Evolutionary conservation across 1,140 invertebrate genomes (phyloP), one percentile per base, ranked within the genome.

Genomic region (Drosophila lini): DNA sequence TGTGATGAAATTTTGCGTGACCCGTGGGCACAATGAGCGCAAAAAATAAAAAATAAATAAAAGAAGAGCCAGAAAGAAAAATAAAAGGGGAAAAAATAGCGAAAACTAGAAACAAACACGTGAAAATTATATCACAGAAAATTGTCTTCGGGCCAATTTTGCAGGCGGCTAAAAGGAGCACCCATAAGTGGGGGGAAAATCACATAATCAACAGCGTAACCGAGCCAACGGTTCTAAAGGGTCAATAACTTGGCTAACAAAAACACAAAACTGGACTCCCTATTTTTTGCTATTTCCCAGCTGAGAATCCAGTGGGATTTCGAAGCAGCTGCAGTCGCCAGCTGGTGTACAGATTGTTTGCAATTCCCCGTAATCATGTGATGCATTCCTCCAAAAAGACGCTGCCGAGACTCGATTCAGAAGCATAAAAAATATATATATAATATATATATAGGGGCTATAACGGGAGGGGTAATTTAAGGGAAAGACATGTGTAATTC

Each of bases 1-100:
- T 89, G 80, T 89, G 84, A 90, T 90, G 85, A 89, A 89, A 89
- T 89, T 89, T 90, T 89, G 84, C 84, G 84, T 89, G 84, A 89
- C 84, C 84, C 74, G 62, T 80, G 70, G 78, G 58, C 60, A 64
- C 48, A 69, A 74, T 76, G 45, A 45, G 61, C 70, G 70, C 74
- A 88, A 78, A 84, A 79, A 61, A 70, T 45, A 31, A 25, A 36
- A 10, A 67, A 55, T 53, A 40, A 40, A 56, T 55, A 16, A 71
- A 38, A 41, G 40, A 60, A 53, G 44, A 65, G 42, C 42, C 19
- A 55, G 45, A 36, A 32, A 48, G 55, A 60, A 73, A 56, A 63
- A 67, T 52, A 52, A 56, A 52, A 13, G 4, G n/a, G 45, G 45
- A 41, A 28, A 69, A 61, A 76, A 64, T 38, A 61, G 64, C 74